Evolutionary conservation across 2,888 invertebrate species (phyloP), one percentile per base, ranked within the genome.

Genomic region (Cephus sareptanus): DNA sequence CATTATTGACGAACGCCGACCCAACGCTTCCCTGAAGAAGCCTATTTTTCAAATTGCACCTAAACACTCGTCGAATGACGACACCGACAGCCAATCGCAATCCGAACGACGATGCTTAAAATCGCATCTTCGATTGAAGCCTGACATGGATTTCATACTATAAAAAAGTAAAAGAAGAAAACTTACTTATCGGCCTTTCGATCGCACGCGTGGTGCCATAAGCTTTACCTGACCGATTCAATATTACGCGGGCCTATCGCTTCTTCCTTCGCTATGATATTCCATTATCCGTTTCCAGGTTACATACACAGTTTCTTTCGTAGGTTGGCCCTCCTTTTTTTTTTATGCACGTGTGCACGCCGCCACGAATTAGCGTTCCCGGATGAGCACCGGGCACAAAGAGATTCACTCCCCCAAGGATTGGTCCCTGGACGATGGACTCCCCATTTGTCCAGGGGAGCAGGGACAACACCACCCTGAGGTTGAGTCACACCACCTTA

Each of bases 331-430:
- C 11, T n/a, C 23, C 23, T 15, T 23, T 23, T 11, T 40, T 40
- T 40, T 40, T 80, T 73, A 79, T 79, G 83, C 85, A 86, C 86
- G 85, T 86, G 86, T 83, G 81, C 76, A 77, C 79, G 82, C 83
- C 84, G 82, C 81, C 84, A 74, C 83, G 83, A 85, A 86, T 85
- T 85, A 85, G 85, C 81, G 79, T 23, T 30, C 31, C 74, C 4
- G 35, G 71, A 34, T 77, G 80, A 81, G 79, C 78, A 78, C 70
- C 69, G 80, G 74, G 74, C 79, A 80, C 81, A 81, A 80, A 80
- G 81, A 78, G 80, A 73, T 31, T 34, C 71, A 15, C 71, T 31
- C 71, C 34, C 71, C 71, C 71, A 34, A 31, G 71, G 23, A 56
- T 56, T 3, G n/a, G 56, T 71, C 71, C 71, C 71, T 33, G 71